Evolutionary conservation across 2,888 invertebrate species (phyloP).

Genomic region (Patella caerulea): DNA sequence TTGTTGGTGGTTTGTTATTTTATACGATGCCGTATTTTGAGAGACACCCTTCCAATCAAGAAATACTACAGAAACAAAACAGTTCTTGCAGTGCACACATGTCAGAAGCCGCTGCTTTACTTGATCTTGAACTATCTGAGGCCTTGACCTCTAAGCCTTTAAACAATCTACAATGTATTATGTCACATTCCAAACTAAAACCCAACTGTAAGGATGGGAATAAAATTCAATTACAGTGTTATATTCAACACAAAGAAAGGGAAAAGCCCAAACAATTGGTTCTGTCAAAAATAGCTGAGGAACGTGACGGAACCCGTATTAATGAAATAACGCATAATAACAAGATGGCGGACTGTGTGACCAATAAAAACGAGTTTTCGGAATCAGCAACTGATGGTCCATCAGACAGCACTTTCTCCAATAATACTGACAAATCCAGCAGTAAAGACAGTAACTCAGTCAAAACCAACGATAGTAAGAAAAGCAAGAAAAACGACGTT

Average conservation of each 20-base stretch:
- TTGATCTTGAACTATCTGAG: conserved; percentile 63
- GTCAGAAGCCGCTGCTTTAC: conserved; percentile 62
- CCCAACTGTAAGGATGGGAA: conserved; percentile 50
- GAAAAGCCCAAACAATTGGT: conserved; percentile 59
- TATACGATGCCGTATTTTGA: conserved; percentile 64
- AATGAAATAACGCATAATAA: conserved; percentile 25
- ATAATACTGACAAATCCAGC: conserved; percentile 54
- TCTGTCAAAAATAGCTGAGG: conserved; percentile 63
- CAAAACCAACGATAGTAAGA: conserved; percentile 44
- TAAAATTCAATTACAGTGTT: conserved; percentile 60
- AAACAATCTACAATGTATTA: conserved; percentile 57
- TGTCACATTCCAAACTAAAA: conserved; percentile 54
- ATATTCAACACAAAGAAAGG: conserved; percentile 59
- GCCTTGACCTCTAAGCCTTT: conserved; percentile 56
- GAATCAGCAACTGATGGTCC: conserved; percentile 46
- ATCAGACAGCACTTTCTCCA: conserved; percentile 58
- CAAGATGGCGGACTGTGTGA: conserved; percentile 35
- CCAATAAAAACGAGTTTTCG: conserved; percentile 32
- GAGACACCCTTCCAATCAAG: conserved; percentile 63
- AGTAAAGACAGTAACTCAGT: conserved; percentile 48
- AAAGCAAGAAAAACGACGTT: conserved; percentile 59
- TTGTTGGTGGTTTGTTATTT: conserved; percentile 60
- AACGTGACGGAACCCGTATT: conserved; percentile 46
- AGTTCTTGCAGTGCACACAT: conserved; percentile 56
- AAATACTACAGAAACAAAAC: conserved; percentile 62